Conservation (phyloP, 2,113 vertebrate genomes). For the Chaetops frenatus region DNA sequence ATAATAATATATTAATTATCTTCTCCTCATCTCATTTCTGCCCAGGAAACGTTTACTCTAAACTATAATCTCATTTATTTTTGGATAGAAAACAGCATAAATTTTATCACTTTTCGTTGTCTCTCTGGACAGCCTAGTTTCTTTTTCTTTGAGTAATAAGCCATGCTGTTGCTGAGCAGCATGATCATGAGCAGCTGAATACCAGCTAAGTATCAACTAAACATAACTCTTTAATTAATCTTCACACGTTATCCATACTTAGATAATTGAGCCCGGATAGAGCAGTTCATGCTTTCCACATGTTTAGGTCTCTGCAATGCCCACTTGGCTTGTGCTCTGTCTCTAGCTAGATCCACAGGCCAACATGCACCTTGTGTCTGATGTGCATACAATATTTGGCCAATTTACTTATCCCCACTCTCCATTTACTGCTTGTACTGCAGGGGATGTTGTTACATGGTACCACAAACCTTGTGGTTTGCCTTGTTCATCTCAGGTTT, state of each 20-base stretch:
- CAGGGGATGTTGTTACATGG: neutral
- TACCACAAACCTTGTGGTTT: neutral
- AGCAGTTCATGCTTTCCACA: neutral
- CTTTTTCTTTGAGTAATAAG: neutral
- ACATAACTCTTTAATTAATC: neutral
- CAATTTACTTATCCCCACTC: neutral
- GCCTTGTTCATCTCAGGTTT: neutral
- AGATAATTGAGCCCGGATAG: neutral
- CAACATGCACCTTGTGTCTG: neutral
- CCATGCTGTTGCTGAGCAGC: neutral
- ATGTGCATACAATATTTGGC: neutral
- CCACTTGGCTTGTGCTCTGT: accelerated
- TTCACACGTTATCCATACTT: neutral
- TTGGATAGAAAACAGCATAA: neutral
- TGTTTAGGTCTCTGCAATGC: neutral
- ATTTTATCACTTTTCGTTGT: neutral
- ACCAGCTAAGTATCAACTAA: neutral
- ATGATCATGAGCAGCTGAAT: neutral
- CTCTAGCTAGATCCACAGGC: neutral
- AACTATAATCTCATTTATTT: neutral
- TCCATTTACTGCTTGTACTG: neutral
- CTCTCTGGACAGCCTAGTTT: neutral
- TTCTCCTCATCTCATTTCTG: neutral
- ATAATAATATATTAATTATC: neutral
- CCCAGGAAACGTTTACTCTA: neutral